Percentiles rank a stretch among this genome's conserved stretches.
Conservation (phyloP, 2,113 vertebrate species). For the Eolophus roseicapilla region DNA sequence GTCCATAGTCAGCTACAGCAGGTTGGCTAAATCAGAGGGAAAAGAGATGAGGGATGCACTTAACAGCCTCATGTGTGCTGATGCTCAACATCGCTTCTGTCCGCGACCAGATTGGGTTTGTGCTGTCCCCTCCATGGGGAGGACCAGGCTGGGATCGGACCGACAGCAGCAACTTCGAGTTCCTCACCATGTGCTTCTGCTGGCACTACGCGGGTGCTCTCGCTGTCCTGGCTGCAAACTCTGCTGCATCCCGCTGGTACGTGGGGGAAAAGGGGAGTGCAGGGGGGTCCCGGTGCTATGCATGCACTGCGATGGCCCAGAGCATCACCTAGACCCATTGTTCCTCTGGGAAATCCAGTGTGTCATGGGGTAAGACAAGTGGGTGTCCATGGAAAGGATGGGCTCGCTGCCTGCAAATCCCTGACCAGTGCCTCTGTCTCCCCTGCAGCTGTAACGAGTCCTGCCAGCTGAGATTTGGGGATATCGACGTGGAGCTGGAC, state of each 20-base stretch:
- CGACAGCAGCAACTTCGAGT: slow-evolving; percentile 71
- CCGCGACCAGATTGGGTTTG: slow-evolving; percentile 82
- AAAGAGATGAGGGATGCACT: not conserved
- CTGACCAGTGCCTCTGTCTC: not conserved
- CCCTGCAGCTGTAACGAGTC: slow-evolving; percentile 37
- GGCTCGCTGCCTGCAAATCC: not conserved
- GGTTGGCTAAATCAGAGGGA: not conserved
- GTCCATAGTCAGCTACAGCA: not conserved
- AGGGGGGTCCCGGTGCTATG: accelerated
- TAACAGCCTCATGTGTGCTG: not conserved
- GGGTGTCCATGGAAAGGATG: not conserved
- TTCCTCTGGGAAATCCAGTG: not conserved
- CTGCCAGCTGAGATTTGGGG: slow-evolving; percentile 15
- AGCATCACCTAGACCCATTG: accelerated
- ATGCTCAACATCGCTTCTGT: not conserved
- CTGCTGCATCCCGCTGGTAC: slow-evolving; percentile 74
- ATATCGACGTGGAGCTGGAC: slow-evolving; percentile 56
- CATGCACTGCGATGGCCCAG: not conserved
- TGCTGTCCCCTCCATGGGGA: slow-evolving; percentile 80
- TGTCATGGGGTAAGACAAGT: accelerated
- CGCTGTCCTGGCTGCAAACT: slow-evolving; percentile 57
- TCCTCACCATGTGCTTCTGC: slow-evolving; percentile 90
- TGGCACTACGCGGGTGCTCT: slow-evolving; percentile 81
- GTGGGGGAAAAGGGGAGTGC: slow-evolving; percentile 10
- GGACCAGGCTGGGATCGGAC: slow-evolving; percentile 74